These are phyloP conservation scores for Strix occidentalis DNA, from an alignment of 2,797 vertebrate species.

Conservation along the genomic window DNA sequence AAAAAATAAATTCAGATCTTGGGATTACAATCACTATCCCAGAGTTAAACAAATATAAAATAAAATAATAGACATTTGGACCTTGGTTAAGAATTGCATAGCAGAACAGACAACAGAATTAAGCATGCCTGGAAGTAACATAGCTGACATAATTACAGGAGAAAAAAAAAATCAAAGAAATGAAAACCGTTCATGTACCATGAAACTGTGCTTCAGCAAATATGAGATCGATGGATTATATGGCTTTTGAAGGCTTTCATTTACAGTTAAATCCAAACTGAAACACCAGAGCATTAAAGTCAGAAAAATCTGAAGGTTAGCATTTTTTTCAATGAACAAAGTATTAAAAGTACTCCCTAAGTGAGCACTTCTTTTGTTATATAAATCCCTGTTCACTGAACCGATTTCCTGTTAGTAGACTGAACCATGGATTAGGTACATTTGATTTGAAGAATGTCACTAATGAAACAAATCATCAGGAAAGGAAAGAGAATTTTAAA, in stretches of 20 bases:
- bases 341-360: slow-evolving; percentile 74
- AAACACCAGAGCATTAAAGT: slow-evolving; percentile 72
- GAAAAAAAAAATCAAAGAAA: slow-evolving; percentile 53
- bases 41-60: background rate
- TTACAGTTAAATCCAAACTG: slow-evolving; percentile 75
- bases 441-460: slow-evolving; percentile 76
- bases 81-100: slow-evolving; percentile 13
- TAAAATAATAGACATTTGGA: background rate
- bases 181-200: slow-evolving; percentile 51
- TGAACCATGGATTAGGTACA: slow-evolving; percentile 75
- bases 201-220: slow-evolving; percentile 72
- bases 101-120: slow-evolving; percentile 30
- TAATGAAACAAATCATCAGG: slow-evolving; percentile 75
- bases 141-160: slow-evolving; percentile 58
- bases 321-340: slow-evolving; percentile 70
- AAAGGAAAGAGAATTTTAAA: slow-evolving; percentile 63
- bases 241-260: slow-evolving; percentile 69
- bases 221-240: slow-evolving; percentile 75
- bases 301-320: slow-evolving; percentile 69
- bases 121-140: slow-evolving; percentile 43
- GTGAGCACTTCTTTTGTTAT: slow-evolving; percentile 77
- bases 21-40: background rate
- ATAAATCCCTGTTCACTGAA: slow-evolving; percentile 73
- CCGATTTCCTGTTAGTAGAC: slow-evolving; percentile 74
- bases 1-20: background rate